Percentiles rank a stretch among this genome's conserved stretches.
phyloP scores from a whole-genome alignment of 2,888 invertebrate genomes.

The Phania funesta region DNA sequence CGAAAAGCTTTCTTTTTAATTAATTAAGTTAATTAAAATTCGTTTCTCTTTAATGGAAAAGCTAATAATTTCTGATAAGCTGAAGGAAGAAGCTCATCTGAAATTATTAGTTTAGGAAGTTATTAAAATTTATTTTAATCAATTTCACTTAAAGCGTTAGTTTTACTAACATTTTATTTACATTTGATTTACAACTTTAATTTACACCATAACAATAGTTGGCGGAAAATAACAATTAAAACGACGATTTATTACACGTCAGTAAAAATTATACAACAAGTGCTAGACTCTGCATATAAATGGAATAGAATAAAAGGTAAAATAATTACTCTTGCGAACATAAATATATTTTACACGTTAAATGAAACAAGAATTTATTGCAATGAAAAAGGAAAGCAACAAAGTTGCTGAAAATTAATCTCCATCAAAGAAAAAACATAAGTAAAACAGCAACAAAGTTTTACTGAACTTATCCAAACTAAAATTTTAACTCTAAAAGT shows the following conservation, averaged over 20 bases:
- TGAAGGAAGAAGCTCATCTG: too few relatives aligned
- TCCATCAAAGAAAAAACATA: background rate
- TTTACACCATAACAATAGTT: conserved; percentile 52
- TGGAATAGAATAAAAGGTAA: conserved; percentile 22
- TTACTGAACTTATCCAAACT: too few relatives aligned
- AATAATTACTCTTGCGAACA: conserved; percentile 52
- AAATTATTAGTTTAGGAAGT: too few relatives aligned
- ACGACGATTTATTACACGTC: conserved; percentile 46
- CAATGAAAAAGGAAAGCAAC: conserved; percentile 38
- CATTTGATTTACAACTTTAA: conserved; percentile 56
- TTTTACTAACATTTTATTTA: background rate
- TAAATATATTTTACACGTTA: conserved; percentile 49
- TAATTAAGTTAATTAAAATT: too few relatives aligned
- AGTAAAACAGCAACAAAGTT: too few relatives aligned
- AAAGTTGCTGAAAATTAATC: conserved; percentile 37
- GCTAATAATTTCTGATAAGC: too few relatives aligned
- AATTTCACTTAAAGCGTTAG: background rate
- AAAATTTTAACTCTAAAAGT: too few relatives aligned
- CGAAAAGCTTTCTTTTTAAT: too few relatives aligned
- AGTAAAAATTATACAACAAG: background rate
- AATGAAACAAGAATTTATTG: conserved; percentile 49
- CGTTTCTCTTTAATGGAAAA: too few relatives aligned
- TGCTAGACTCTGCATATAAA: background rate
- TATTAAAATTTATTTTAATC: too few relatives aligned
- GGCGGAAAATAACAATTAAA: conserved; percentile 47